phyloP scores from a whole-genome alignment of 2,113 vertebrate genomes.

The Calidris pygmaea region DNA sequence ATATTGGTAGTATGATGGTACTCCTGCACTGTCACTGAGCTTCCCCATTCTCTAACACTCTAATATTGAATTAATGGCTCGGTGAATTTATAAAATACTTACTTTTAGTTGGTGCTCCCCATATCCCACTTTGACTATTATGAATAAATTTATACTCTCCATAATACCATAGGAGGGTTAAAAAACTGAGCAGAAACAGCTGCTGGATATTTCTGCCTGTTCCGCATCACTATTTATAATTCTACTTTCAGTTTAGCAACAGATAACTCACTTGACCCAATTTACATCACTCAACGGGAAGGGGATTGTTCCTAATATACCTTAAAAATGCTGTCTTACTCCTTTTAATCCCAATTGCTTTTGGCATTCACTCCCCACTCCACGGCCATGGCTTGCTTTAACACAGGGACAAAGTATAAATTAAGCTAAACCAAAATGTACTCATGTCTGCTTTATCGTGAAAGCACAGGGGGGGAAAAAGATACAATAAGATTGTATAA shows the following conservation, averaged over 20 bases:
- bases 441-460: background rate
- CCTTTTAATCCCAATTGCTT: background rate
- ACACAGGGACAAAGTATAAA: background rate
- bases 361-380: background rate
- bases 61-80: background rate
- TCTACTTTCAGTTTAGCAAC: background rate
- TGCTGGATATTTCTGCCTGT: background rate
- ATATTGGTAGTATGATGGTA: background rate
- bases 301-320: background rate
- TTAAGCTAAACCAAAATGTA: background rate
- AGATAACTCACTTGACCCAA: background rate
- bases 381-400: background rate
- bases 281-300: background rate
- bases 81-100: background rate
- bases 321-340: background rate
- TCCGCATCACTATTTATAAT: background rate
- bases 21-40: background rate
- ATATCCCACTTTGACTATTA: background rate
- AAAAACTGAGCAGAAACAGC: background rate
- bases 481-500: background rate
- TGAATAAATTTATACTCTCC: background rate
- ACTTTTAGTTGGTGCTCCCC: background rate
- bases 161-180: background rate
- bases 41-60: background rate
- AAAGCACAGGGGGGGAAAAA: background rate